A percentile compares a stretch with the other conserved stretches of the same genome.
Evolutionary conservation across 1,140 invertebrate species (phyloP).

Genomic region (Idris sp.): DNA sequence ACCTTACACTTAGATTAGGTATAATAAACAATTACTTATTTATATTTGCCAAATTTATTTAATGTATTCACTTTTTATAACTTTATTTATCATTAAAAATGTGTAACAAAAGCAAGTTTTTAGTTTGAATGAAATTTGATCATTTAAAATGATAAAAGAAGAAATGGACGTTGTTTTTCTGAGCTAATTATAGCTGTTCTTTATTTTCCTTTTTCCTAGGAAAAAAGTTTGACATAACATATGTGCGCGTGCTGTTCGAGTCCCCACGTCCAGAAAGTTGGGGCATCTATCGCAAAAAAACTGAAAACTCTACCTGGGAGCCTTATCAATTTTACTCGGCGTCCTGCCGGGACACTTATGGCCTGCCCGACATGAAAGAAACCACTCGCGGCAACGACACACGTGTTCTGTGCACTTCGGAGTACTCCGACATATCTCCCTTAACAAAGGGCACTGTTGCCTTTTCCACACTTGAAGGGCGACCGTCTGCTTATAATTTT

Average conservation of each 20-base stretch:
- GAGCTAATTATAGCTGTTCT: not conserved
- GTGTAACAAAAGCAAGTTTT: too few species aligned
- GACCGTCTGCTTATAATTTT: constrained; percentile 94
- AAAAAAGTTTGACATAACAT: constrained; percentile 99
- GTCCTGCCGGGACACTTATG: constrained; percentile 93
- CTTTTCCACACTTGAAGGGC: constrained; percentile 96
- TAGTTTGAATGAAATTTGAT: too few species aligned
- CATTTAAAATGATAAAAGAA: too few species aligned
- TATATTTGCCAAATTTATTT: too few species aligned
- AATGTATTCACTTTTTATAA: too few species aligned
- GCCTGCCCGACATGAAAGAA: constrained; percentile 85
- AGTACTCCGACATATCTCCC: constrained; percentile 98
- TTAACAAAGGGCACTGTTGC: constrained; percentile 96
- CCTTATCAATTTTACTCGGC: constrained; percentile 98
- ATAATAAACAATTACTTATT: too few species aligned
- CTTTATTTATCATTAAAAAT: too few species aligned
- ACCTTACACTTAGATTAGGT: constrained; percentile 94
- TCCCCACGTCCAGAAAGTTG: constrained; percentile 98
- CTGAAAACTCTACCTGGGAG: constrained; percentile 90
- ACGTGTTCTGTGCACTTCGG: constrained; percentile 94
- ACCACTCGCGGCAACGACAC: constrained; percentile 86
- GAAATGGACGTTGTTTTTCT: too few species aligned
- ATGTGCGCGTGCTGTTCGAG: constrained; percentile 94
- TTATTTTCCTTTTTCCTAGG: constrained; percentile 82
- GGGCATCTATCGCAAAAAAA: constrained; percentile 93